These are phyloP conservation scores for Drosophila emarginata DNA, from an alignment of 2,888 invertebrate species.

Conservation along the genomic window DNA sequence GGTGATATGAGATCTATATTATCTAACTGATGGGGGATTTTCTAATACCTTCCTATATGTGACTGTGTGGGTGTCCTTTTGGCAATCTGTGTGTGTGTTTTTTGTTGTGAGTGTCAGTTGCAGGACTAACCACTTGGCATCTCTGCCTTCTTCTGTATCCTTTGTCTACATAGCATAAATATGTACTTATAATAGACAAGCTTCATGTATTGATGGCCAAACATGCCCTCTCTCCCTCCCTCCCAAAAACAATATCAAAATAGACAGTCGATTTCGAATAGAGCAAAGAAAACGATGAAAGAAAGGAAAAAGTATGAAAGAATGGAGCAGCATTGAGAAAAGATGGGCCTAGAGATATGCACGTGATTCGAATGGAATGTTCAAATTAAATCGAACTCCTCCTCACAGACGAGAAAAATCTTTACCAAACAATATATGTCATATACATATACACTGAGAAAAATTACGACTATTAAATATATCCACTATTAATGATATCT, in stretches of 20 bases:
- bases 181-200: constrained; percentile 58
- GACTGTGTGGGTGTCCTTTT: background rate
- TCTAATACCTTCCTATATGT: background rate
- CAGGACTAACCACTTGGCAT: background rate
- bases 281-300: constrained; percentile 30
- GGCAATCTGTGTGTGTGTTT: background rate
- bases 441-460: constrained; percentile 39
- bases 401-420: constrained; percentile 52
- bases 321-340: constrained; percentile 52
- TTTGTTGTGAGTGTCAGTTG: background rate
- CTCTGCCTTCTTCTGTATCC: constrained; percentile 25
- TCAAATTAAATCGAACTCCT: constrained; percentile 69
- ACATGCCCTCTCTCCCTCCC: too few species aligned
- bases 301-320: constrained; percentile 50
- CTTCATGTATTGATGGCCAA: constrained; percentile 35
- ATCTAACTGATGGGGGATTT: constrained; percentile 1
- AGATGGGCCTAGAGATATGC: constrained; percentile 66
- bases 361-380: constrained; percentile 78
- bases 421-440: constrained; percentile 69
- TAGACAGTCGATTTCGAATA: background rate
- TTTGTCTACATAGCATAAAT: constrained; percentile 30
- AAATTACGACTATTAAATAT: background rate
- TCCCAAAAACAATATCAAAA: constrained; percentile 2
- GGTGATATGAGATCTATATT: constrained; percentile 5
- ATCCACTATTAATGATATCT: too few species aligned